phyloP scores from a whole-genome alignment of 2,797 vertebrate genomes.

The Takifugu rubripes region DNA sequence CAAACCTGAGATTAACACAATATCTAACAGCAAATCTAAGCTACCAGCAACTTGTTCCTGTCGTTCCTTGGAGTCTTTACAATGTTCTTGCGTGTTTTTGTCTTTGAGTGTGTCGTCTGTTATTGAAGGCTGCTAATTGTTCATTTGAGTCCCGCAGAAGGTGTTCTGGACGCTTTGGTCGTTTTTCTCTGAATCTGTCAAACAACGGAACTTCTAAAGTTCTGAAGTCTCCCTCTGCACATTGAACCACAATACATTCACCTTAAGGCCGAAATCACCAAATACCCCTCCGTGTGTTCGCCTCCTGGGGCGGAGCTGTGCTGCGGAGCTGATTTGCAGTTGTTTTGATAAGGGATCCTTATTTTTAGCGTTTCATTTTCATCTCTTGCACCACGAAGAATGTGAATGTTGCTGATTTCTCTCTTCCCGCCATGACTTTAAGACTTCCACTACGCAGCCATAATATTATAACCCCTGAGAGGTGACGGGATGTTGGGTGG shows the following conservation, averaged over 20 bases:
- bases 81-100: conserved; percentile 40
- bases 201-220: conserved; percentile 11
- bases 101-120: conserved; percentile 51
- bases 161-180: conserved; percentile 39
- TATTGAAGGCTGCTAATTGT: conserved; percentile 72
- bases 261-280: conserved; percentile 5
- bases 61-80: conserved; percentile 57
- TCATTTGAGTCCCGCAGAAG: conserved; percentile 28
- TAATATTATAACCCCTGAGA: neutral
- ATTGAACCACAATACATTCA: neutral
- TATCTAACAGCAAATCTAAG: conserved; percentile 59
- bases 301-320: conserved; percentile 35
- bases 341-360: conserved; percentile 4
- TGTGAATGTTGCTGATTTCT: conserved; percentile 16
- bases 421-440: neutral
- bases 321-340: conserved; percentile 27
- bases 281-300: conserved; percentile 32
- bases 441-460: neutral
- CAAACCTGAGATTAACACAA: conserved; percentile 64
- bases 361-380: neutral
- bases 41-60: conserved; percentile 66
- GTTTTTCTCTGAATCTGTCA: conserved; percentile 16
- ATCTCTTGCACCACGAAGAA: conserved; percentile 3
- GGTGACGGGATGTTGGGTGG: neutral
- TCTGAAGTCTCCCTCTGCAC: conserved; percentile 20